Percentiles rank a stretch among this genome's conserved stretches.
These are phyloP conservation scores for Phalacrocorax brasilianus DNA, from an alignment of 2,113 vertebrate species.

Conservation along the genomic window DNA sequence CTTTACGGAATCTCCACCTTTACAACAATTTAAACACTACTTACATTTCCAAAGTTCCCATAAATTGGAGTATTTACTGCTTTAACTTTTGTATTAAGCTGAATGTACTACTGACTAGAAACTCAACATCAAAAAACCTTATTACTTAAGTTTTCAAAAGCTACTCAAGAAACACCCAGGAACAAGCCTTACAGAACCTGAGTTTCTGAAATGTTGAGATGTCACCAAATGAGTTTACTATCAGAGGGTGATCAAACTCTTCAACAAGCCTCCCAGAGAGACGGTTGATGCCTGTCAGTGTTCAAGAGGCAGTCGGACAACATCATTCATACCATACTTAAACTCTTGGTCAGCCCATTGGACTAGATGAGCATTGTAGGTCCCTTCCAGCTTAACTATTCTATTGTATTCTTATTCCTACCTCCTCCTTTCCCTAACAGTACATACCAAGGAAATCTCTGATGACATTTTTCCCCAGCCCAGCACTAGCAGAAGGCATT, in stretches of 20 bases:
- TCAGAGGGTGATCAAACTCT: neutral
- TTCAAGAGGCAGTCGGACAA: neutral
- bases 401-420: neutral
- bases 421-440: neutral
- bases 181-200: fast-evolving
- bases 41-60: neutral
- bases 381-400: neutral
- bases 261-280: neutral
- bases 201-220: neutral
- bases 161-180: neutral
- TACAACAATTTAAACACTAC: neutral
- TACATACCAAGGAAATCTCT: neutral
- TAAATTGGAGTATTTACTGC: neutral
- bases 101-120: neutral
- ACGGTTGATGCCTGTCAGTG: too few relatives aligned
- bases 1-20: neutral
- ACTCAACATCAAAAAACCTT: neutral
- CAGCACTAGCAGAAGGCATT: neutral
- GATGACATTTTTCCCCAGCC: neutral
- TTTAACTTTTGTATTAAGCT: neutral
- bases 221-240: neutral
- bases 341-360: neutral
- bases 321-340: neutral
- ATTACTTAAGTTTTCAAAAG: neutral
- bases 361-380: neutral